Evolutionary conservation across 1,140 invertebrate genomes (phyloP).

Genomic region (Cydia pomonella): DNA sequence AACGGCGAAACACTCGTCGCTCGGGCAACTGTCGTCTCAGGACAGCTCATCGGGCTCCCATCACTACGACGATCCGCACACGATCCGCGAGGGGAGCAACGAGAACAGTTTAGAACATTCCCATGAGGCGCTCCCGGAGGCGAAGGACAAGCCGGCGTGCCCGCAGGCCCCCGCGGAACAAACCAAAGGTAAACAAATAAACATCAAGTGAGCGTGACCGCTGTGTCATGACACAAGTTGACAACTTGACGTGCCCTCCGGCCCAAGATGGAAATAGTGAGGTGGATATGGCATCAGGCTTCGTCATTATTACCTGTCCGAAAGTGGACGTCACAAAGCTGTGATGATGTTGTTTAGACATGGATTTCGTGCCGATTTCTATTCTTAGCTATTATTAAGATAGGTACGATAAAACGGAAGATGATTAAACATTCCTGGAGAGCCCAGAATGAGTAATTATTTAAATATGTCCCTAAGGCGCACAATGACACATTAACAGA

Average conservation of each 20-base stretch:
- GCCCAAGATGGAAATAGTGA: neutral
- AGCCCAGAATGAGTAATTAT: too few species aligned
- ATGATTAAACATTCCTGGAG: neutral
- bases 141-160: constrained; percentile 66
- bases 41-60: constrained; percentile 75
- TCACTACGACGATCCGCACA: constrained; percentile 76
- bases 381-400: neutral
- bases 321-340: neutral
- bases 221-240: constrained; percentile 22
- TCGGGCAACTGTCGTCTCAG: constrained; percentile 77
- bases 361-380: neutral
- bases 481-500: too few species aligned
- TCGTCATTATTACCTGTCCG: neutral
- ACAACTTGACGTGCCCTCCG: constrained; percentile 20
- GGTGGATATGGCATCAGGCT: neutral
- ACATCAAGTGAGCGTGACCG: neutral
- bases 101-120: constrained; percentile 80
- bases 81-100: constrained; percentile 78
- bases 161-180: constrained; percentile 59
- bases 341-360: neutral
- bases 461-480: too few species aligned
- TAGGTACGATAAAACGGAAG: neutral
- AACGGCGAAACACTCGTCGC: constrained; percentile 82
- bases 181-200: constrained; percentile 65
- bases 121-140: constrained; percentile 70